Evolutionary conservation across 2,113 vertebrate genomes (phyloP).

Genomic region (Monarcha castaneiventris): DNA sequence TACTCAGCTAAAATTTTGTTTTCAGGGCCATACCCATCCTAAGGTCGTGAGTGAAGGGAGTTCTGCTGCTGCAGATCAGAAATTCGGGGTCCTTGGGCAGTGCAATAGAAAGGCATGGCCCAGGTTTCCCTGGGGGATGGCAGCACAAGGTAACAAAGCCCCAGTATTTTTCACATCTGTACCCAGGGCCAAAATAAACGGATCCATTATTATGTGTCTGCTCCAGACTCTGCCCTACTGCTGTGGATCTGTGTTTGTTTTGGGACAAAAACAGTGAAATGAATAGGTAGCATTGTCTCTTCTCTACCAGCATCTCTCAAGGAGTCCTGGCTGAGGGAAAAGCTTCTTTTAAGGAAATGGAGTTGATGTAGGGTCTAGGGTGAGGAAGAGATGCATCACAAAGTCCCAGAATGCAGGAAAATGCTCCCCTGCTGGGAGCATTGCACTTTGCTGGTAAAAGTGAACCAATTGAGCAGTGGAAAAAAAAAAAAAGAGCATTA

Average conservation of each 20-base stretch:
- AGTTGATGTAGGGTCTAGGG: neutral
- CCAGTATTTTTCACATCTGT: neutral
- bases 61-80: neutral
- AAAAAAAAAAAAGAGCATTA: neutral
- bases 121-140: fast-evolving
- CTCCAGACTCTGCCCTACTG: neutral
- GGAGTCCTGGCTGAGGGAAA: neutral
- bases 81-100: neutral
- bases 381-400: neutral
- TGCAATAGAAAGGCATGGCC: neutral
- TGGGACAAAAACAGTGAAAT: neutral
- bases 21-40: neutral
- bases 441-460: neutral
- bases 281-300: neutral
- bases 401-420: neutral
- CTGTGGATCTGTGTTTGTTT: neutral
- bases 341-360: neutral
- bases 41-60: neutral
- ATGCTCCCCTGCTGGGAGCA: neutral
- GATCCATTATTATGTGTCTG: neutral
- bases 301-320: neutral
- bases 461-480: neutral
- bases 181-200: neutral
- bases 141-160: neutral
- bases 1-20: neutral